phyloP scores from a whole-genome alignment of 2,797 vertebrate genomes.

The Pagetopsis macropterus region DNA sequence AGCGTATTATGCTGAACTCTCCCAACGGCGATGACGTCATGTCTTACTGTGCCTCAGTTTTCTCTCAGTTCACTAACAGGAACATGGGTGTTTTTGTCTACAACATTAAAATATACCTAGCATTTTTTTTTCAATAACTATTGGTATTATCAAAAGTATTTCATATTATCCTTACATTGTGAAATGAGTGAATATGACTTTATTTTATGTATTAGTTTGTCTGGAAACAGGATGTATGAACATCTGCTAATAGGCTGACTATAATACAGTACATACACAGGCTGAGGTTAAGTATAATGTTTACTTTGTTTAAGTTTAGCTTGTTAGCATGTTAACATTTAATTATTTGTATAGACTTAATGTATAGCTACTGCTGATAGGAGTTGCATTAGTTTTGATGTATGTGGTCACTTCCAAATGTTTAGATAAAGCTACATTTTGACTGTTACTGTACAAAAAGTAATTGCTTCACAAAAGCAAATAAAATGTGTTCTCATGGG shows the following conservation, averaged over 20 bases:
- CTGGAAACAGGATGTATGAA: not conserved
- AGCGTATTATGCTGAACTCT: conserved; percentile 60
- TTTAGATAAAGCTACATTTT: not conserved
- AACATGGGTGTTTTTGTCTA: conserved; percentile 7
- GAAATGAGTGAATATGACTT: not conserved
- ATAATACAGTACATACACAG: too few relatives aligned
- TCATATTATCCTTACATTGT: not conserved
- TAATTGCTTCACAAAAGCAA: not conserved
- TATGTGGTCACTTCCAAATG: not conserved
- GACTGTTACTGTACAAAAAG: not conserved
- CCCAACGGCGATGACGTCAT: conserved; percentile 57
- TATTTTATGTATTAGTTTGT: not conserved
- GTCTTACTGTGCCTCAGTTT: conserved; percentile 41
- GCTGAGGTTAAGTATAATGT: too few relatives aligned
- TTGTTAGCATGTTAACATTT: not conserved
- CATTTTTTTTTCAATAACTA: not conserved
- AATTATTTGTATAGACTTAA: not conserved
- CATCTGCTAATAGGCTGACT: not conserved
- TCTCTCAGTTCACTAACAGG: conserved; percentile 15
- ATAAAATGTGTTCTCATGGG: not conserved
- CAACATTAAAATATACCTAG: not conserved
- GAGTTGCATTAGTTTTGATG: not conserved
- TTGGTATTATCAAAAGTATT: not conserved
- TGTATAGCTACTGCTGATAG: not conserved
- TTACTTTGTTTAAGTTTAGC: not conserved